A percentile compares a stretch with the other conserved stretches of the same genome.
Evolutionary conservation across 2,888 invertebrate genomes (phyloP).

Genomic region (Ferdinandea cuprea): DNA sequence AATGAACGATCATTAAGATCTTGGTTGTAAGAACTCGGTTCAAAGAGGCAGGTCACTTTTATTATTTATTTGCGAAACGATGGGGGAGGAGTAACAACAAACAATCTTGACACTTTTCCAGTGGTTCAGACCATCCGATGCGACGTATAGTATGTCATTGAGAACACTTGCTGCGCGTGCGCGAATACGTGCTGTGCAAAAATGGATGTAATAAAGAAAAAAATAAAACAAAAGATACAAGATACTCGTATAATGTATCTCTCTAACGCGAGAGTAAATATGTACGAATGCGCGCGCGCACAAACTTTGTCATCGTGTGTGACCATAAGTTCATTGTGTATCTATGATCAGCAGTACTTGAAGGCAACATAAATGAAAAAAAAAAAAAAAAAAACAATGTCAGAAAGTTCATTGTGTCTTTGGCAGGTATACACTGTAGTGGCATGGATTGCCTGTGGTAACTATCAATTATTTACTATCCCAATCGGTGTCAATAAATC

Average conservation of each 20-base stretch:
- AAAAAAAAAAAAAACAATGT: conserved; percentile 51
- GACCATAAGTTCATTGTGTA: conserved; percentile 64
- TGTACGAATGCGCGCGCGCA: conserved; percentile 11
- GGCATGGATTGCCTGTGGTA: conserved; percentile 14
- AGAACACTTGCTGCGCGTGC: conserved; percentile 70
- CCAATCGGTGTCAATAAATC: conserved; percentile 69
- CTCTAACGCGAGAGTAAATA: conserved; percentile 16
- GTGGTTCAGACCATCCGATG: conserved; percentile 29
- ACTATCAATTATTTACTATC: conserved; percentile 62
- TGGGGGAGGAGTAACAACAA: conserved; percentile 16
- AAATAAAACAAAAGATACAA: conserved; percentile 42
- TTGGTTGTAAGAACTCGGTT: conserved; percentile 41
- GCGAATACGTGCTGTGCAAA: conserved; percentile 52
- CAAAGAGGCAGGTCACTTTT: conserved; percentile 39
- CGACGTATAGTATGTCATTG: conserved; percentile 50
- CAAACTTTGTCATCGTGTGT: conserved; percentile 56
- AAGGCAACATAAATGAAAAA: conserved; percentile 18
- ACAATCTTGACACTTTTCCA: conserved; percentile 32
- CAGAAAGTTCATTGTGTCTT: conserved; percentile 66
- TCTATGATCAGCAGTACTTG: conserved; percentile 71
- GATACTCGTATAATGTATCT: conserved; percentile 44
- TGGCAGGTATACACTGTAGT: neutral
- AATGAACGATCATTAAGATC: conserved; percentile 24
- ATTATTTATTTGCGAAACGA: conserved; percentile 34
- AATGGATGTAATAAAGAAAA: conserved; percentile 10